phyloP scores from a whole-genome alignment of 1,140 invertebrate species.

The Monochamus saltuarius region DNA sequence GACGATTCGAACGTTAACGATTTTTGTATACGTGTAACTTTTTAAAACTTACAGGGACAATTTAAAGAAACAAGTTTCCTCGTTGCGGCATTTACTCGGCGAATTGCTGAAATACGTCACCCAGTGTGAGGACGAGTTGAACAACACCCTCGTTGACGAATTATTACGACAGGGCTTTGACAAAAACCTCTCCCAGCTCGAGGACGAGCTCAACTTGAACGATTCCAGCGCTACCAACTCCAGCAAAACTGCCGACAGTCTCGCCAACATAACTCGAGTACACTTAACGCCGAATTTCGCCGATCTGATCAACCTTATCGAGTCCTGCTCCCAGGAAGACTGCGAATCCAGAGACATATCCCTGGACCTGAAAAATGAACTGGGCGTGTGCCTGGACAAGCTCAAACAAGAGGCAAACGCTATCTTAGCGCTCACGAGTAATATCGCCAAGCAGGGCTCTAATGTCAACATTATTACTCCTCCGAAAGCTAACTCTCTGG shows the following conservation, averaged over 20 bases:
- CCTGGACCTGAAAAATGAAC: constrained; percentile 59
- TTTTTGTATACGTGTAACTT: not conserved
- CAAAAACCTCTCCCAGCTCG: constrained; percentile 37
- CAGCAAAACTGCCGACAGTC: constrained; percentile 28
- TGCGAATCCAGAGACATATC: constrained; percentile 52
- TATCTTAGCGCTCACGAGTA: constrained; percentile 62
- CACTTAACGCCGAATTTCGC: constrained; percentile 69
- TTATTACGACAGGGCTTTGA: constrained; percentile 55
- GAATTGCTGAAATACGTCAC: constrained; percentile 70
- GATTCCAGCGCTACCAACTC: constrained; percentile 24
- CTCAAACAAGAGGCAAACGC: constrained; percentile 67
- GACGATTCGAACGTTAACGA: not conserved
- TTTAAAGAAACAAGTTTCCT: constrained; percentile 58
- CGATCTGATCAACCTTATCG: constrained; percentile 62
- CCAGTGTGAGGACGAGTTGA: constrained; percentile 74
- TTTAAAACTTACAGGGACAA: constrained; percentile 62
- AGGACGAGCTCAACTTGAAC: constrained; percentile 35
- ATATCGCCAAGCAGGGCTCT: constrained; percentile 32
- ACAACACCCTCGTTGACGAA: constrained; percentile 68
- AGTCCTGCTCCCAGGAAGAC: constrained; percentile 52
- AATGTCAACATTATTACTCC: not conserved
- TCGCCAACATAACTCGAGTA: constrained; percentile 56
- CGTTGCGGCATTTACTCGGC: constrained; percentile 61
- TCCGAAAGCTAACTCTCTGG: constrained; percentile 7
- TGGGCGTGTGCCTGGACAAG: constrained; percentile 65